These are phyloP conservation scores for Leptobrachium leishanense DNA, from an alignment of 2,113 vertebrate species.

Conservation along the genomic window DNA sequence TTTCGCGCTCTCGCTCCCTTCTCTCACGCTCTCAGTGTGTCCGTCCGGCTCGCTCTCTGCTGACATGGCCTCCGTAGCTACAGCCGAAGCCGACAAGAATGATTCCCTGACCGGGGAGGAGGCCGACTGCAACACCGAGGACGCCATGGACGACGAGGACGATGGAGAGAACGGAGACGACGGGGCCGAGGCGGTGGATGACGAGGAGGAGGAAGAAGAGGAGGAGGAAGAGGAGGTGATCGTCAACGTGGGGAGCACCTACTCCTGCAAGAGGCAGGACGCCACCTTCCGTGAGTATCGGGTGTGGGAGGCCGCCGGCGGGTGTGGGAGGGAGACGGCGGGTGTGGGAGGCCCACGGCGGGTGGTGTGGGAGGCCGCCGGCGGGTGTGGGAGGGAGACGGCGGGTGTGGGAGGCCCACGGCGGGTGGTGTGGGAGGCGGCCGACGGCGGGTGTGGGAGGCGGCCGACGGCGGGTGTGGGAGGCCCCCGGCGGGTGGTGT, in stretches of 20 bases:
- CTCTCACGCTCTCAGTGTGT: neutral
- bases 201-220: neutral
- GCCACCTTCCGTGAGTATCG: slow-evolving; percentile 18
- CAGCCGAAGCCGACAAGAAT: slow-evolving; percentile 9
- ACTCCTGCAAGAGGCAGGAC: slow-evolving; percentile 30
- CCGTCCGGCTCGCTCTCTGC: neutral
- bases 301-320: neutral
- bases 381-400: neutral
- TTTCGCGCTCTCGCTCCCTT: neutral
- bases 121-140: slow-evolving; percentile 11
- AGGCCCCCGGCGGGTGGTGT: neutral
- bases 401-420: neutral
- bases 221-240: slow-evolving; percentile 25
- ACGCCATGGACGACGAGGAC: neutral
- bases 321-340: neutral
- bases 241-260: slow-evolving; percentile 10
- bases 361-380: neutral
- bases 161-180: neutral
- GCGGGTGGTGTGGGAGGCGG: neutral
- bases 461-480: neutral
- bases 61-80: neutral
- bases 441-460: neutral
- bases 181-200: neutral
- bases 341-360: neutral
- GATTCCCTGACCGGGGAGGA: neutral